These are phyloP conservation scores for Arctopsyche grandis DNA, from an alignment of 1,140 invertebrate genomes.

Conservation along the genomic window DNA sequence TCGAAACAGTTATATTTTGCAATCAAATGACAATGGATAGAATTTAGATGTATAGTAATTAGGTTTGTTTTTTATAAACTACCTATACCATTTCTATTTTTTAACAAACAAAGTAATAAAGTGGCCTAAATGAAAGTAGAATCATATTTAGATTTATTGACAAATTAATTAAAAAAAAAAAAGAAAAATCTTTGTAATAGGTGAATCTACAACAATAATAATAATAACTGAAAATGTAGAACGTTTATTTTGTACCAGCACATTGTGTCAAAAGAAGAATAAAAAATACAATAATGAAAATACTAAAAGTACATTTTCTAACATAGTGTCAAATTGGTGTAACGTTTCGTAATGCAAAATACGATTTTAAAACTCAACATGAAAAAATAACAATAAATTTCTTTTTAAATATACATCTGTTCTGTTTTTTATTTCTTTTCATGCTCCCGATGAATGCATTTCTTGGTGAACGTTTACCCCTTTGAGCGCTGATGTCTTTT, in stretches of 20 bases:
- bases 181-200: constrained; percentile 32
- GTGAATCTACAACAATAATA: constrained; percentile 22
- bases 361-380: neutral
- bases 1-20: constrained; percentile 37
- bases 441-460: neutral
- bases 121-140: constrained; percentile 49
- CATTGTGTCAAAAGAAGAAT: neutral
- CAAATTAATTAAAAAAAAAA: constrained; percentile 13
- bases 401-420: neutral
- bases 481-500: no score
- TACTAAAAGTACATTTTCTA: neutral
- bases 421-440: neutral
- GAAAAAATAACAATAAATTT: constrained; percentile 1
- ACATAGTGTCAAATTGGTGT: constrained; percentile 10
- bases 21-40: constrained; percentile 42
- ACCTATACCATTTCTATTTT: constrained; percentile 49
- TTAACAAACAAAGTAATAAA: constrained; percentile 52
- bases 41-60: constrained; percentile 35
- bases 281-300: constrained; percentile 9
- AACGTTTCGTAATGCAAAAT: constrained; percentile 17
- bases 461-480: no score
- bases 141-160: constrained; percentile 46
- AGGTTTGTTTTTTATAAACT: constrained; percentile 41
- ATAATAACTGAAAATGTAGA: constrained; percentile 27
- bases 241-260: constrained; percentile 36